Base-by-base conservation (phyloP, 2,113 vertebrate genomes). In the Halichoeres trimaculatus region DNA sequence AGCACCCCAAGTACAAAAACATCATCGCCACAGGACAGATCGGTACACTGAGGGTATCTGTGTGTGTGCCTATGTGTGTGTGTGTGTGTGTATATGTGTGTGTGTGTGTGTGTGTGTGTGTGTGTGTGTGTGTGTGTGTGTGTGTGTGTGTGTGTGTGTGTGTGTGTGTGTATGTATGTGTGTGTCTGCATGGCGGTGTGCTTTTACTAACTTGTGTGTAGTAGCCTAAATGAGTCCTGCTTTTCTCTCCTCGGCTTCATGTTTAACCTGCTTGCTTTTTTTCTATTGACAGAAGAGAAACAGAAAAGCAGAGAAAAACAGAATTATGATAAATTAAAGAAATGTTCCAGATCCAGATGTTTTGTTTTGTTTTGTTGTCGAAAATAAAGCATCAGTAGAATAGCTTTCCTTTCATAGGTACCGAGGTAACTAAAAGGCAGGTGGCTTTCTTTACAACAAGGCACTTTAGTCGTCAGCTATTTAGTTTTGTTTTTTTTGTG, bases 1-100 rank as follows among this genome's bases (percentile, higher is more conserved):
- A 99, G 70, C 98, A 99, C 70, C 98, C 97, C 16, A 99, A 99
- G 82, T 99, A 96, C 89, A 96, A 97, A 64, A 98, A 99, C 19
- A 62, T 99, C 81, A 96, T 98, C 70, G 98, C 98, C 51, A 99
- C 96, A 9, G 98, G 97, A 70, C 98, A 99, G 92, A 99, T 99
- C 40, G 98, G 98, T 99, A 55, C 19, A 48, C 19, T 30, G 20
- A 54, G 70, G 19, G 38, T 50, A 55, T n/a, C 19, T n/a, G 45
- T 35, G 54, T 65, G 60, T 30, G 16, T 54, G 30, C 12, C n/a
- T n/a, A n/a, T n/a, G n/a, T n/a, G n/a, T n/a, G n/a, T n/a, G n/a
- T n/a, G n/a, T n/a, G n/a, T n/a, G n/a, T n/a, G n/a, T n/a, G n/a
- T n/a, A n/a, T n/a, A n/a, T n/a, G n/a, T n/a, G n/a, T n/a, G n/a